phyloP scores from a whole-genome alignment of 2,888 invertebrate genomes.

The Hetaerina titia region DNA sequence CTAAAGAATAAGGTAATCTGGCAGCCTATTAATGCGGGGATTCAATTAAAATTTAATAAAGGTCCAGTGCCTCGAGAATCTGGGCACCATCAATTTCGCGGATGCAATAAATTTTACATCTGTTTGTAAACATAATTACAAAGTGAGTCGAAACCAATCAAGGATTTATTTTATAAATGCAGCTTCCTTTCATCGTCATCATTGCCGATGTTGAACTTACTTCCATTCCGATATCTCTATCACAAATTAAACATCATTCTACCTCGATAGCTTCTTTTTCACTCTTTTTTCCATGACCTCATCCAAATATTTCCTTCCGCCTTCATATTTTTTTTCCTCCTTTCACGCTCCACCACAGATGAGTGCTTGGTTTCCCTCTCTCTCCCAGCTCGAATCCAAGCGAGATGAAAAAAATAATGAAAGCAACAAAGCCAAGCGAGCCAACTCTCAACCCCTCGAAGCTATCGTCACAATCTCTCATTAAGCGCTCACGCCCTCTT shows the following conservation, averaged over 20 bases:
- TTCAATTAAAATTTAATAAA: background rate
- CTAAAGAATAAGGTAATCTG: background rate
- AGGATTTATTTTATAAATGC: background rate
- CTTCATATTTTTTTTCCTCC: background rate
- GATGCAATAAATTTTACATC: background rate
- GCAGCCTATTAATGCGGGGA: background rate
- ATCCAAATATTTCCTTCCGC: conserved; percentile 15
- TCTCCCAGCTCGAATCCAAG: background rate
- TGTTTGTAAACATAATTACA: background rate
- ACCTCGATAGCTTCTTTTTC: background rate
- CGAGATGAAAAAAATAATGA: background rate
- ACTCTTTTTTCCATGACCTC: background rate
- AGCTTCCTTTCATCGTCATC: conserved; percentile 17
- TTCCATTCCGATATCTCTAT: conserved; percentile 48
- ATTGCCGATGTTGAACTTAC: background rate
- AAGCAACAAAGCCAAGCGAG: background rate
- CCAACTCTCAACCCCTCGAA: background rate
- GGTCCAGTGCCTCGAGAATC: background rate
- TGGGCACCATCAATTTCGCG: background rate
- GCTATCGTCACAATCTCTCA: conserved; percentile 62
- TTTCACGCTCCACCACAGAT: conserved; percentile 54
- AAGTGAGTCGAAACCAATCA: background rate
- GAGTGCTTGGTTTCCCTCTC: conserved; percentile 42
- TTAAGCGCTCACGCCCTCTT: conserved; percentile 44
- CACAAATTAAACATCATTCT: conserved; percentile 24